Base-by-base conservation (phyloP, 2,797 vertebrate species). In the Lepus townsendii region DNA sequence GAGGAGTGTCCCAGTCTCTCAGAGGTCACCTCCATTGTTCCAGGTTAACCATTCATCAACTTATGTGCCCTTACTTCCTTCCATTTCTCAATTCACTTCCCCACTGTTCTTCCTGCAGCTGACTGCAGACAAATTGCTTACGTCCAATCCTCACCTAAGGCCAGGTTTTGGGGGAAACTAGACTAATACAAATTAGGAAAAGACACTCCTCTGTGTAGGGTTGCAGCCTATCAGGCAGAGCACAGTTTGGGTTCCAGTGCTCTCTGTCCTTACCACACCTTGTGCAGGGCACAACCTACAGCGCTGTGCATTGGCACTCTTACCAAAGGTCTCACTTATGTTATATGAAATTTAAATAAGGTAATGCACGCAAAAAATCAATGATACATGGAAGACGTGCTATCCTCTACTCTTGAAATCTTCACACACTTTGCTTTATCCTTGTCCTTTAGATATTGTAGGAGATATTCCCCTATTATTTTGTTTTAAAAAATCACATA, bases 391-490 rank as follows among this genome's bases (percentile, higher is more conserved):
- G n/a, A 11, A n/a, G 26, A 30, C 8, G 0, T 17, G 8, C 42
- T 52, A 75, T 32, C 17, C 26, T 88, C 30, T 50, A 16, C 42
- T 86, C 92, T 47, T 30, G 82, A 93, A 62, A 76, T 68, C 76
- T 65, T 84, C 13, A 47, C n/a, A 65, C 6, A 17, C 4, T 16
- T n/a, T 24, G 16, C 76, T 76, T 92, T 83, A 27, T 65, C 42
- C 63, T 4, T 30, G 14, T 69, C 26, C 60, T 16, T 84, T 76
- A 47, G 42, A 47, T 30, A 71, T 30, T 57, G 10, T 54, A 11
- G 27, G 11, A 24, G 10, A 3, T 42, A 47, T 30, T 4, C 68
- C 24, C 27, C 24, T 73, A 13, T 6, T 66, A 24, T 75, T 83
- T 93, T 68, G 17, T 72, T 80, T 94, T 30, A 65, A 77, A 78